Evolutionary conservation across 2,888 invertebrate species (phyloP).

Genomic region (Acanthococcus lagerstroemiae): DNA sequence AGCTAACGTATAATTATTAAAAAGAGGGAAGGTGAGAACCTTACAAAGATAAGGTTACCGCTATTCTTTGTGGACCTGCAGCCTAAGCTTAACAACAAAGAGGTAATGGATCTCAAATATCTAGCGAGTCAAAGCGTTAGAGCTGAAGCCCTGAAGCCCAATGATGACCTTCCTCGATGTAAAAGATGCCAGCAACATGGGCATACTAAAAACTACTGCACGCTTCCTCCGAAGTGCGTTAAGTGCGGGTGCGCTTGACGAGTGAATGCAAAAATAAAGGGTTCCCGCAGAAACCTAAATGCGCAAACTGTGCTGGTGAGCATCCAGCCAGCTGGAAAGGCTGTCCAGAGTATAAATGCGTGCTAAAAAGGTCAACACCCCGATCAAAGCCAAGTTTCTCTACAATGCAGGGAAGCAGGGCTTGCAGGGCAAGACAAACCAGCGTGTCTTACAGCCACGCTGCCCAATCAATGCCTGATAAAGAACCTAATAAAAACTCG

Average conservation of each 20-base stretch:
- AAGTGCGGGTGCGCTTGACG: background rate
- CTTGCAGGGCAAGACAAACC: background rate
- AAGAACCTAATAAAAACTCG: background rate
- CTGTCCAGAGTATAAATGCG: background rate
- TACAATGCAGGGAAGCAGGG: background rate
- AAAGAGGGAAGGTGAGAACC: background rate
- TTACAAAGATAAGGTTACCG: background rate
- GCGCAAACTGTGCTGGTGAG: background rate
- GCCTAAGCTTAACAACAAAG: background rate
- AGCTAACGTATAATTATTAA: conserved; percentile 4
- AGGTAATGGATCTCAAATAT: background rate
- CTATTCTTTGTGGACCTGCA: background rate
- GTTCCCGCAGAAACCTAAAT: background rate
- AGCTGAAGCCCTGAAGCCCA: background rate
- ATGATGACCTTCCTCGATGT: background rate
- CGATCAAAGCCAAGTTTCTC: background rate
- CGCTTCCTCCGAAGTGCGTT: background rate
- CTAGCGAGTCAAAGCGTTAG: background rate
- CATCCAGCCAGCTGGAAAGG: conserved; percentile 2
- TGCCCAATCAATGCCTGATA: background rate
- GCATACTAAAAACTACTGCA: background rate
- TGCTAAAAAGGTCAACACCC: background rate
- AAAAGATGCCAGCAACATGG: background rate
- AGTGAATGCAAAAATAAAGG: background rate
- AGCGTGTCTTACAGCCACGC: background rate